Evolutionary conservation across 2,888 invertebrate species (phyloP), one percentile per base, ranked within the genome.

Genomic region (Callyntrura sp.): DNA sequence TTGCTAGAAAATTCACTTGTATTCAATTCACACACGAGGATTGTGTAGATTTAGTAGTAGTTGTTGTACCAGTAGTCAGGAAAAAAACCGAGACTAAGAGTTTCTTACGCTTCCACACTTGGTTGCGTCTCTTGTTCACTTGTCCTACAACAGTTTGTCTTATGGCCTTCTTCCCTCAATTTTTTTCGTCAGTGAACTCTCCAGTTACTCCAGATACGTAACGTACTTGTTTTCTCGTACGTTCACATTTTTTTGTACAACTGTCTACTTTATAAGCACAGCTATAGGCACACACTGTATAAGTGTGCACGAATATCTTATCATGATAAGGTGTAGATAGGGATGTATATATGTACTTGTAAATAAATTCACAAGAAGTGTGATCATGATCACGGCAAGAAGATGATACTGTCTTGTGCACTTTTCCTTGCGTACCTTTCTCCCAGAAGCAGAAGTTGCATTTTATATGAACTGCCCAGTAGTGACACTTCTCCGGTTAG

Each of bases 41-140:
- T 28, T 35, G 23, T 25, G 28, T 23, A 45, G 45, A 45, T 8
- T n/a, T n/a, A n/a, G 17, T n/a, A 20, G 17, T 14, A 17, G 60
- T 8, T 23, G 43, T 17, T 8, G 43, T 43, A 25, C 51, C 8
- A 35, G 51, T 20, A 60, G 23, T 43, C 23, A 12, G 60, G 20
- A 79, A 79, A 79, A 35, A 79, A 79, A 57, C 28, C 60, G 57
- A 79, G 43, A 35, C 55, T 86, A 78, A 45, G 23, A 86, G 62
- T 86, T 87, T 81, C 76, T 84, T 84, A 76, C 51, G 35, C 78
- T 65, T 85, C 85, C 73, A 85, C 90, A 90, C 90, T 81, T 83
- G 85, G 86, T 73, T 85, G 86, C 86, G 35, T 76, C 83, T 86
- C 85, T 79, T 90, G 81, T 90, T 90, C 81, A 82, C 62, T 90